Evolutionary conservation across 2,797 vertebrate species (phyloP).

Genomic region (Melanotaenia boesemani): DNA sequence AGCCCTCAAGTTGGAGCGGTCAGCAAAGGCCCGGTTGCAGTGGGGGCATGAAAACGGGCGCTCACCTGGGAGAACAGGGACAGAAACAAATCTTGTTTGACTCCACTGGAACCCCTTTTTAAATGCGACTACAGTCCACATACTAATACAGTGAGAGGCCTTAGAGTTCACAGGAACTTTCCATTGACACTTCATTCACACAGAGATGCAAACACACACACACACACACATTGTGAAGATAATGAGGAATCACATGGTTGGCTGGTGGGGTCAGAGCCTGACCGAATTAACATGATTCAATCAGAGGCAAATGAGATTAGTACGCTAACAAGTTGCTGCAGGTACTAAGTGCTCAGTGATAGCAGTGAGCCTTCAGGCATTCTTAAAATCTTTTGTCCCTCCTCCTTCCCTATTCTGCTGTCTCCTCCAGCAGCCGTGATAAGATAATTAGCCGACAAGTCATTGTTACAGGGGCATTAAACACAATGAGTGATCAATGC

Average conservation of each 20-base stretch:
- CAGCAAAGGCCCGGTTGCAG: slow-evolving; percentile 95
- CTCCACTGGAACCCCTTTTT: slow-evolving; percentile 8
- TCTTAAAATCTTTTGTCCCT: slow-evolving; percentile 70
- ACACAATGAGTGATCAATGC: slow-evolving; percentile 81
- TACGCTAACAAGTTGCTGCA: slow-evolving; percentile 73
- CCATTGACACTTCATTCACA: slow-evolving; percentile 62
- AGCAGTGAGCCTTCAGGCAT: slow-evolving; percentile 47
- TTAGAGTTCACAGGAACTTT: slow-evolving; percentile 44
- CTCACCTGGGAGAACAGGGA: slow-evolving; percentile 72
- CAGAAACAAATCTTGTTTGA: slow-evolving; percentile 24
- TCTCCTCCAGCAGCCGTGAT: slow-evolving; percentile 54
- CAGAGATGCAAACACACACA: slow-evolving; percentile 14
- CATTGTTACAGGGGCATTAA: slow-evolving; percentile 73
- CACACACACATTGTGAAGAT: slow-evolving; percentile 59
- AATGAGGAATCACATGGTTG: slow-evolving; percentile 64
- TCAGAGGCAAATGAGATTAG: slow-evolving; percentile 80
- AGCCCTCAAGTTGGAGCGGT: slow-evolving; percentile 96
- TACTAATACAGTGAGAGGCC: slow-evolving; percentile 15
- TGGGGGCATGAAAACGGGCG: slow-evolving; percentile 87
- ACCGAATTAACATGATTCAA: slow-evolving; percentile 82
- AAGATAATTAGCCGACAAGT: slow-evolving; percentile 71
- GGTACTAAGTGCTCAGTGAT: slow-evolving; percentile 69
- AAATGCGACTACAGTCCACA: slow-evolving; percentile 13
- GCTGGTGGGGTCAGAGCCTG: slow-evolving; percentile 53
- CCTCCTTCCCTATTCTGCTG: slow-evolving; percentile 44